phyloP scores from a whole-genome alignment of 1,140 invertebrate species.

The Aphelenchoides besseyi region DNA sequence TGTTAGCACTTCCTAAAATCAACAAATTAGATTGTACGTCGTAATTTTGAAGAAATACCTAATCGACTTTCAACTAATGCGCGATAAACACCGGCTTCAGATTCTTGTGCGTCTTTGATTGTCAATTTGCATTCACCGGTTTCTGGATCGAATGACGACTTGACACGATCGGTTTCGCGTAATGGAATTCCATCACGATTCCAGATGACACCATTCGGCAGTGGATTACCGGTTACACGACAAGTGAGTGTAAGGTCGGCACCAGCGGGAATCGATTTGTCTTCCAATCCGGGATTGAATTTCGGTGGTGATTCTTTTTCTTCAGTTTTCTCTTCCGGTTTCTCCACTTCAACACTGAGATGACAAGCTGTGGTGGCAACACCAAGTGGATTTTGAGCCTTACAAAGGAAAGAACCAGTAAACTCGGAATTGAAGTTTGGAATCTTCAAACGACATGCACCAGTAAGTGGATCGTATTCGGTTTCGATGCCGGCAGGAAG shows the following conservation, averaged over 20 bases:
- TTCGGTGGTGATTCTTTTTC: conserved; percentile 47
- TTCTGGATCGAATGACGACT: conserved; percentile 69
- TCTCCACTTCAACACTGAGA: conserved; percentile 73
- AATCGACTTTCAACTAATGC: conserved; percentile 76
- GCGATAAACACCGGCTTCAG: conserved; percentile 82
- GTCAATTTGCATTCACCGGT: conserved; percentile 83
- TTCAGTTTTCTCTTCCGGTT: conserved; percentile 27
- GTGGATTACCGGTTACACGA: conserved; percentile 50
- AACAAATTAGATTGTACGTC: too few relatives aligned
- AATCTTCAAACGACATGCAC: conserved; percentile 86
- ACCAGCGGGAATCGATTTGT: conserved; percentile 45
- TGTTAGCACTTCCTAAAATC: conserved; percentile 56
- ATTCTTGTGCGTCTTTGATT: conserved; percentile 75
- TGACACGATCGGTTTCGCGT: conserved; percentile 71
- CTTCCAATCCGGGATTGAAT: conserved; percentile 58
- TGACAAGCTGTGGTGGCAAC: conserved; percentile 76
- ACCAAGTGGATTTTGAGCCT: conserved; percentile 86
- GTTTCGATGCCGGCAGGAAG: conserved; percentile 73
- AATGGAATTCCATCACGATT: conserved; percentile 78
- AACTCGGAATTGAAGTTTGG: conserved; percentile 79
- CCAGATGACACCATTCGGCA: conserved; percentile 66
- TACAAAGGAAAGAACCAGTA: conserved; percentile 86
- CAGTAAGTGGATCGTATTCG: conserved; percentile 74
- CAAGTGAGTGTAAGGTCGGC: conserved; percentile 44
- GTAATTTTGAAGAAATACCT: too few relatives aligned